phyloP scores from a whole-genome alignment of 2,797 vertebrate species.

The Acanthurus leucopareius region DNA sequence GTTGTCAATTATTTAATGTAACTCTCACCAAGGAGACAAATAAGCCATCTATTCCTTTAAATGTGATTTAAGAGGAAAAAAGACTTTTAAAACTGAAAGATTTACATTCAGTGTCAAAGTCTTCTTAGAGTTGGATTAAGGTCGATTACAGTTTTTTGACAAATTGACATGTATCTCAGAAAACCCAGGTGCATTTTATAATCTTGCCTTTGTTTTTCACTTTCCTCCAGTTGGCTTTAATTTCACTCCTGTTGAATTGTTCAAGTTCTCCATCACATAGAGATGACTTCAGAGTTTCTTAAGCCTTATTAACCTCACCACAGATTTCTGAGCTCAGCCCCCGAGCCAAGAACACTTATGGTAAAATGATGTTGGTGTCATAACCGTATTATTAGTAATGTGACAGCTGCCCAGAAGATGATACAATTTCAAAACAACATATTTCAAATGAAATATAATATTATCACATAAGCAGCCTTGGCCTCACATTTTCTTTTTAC shows the following conservation, averaged over 20 bases:
- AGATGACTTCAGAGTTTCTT: conserved; percentile 27
- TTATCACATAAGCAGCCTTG: neutral
- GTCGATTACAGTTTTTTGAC: neutral
- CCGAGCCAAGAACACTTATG: conserved; percentile 23
- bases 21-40: no score
- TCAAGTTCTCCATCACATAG: conserved; percentile 21
- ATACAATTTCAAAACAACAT: neutral
- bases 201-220: conserved; percentile 24
- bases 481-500: neutral
- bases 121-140: neutral
- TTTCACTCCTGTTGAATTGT: conserved; percentile 12
- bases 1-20: neutral
- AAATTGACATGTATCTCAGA: neutral
- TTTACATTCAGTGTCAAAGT: neutral
- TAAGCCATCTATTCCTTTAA: neutral
- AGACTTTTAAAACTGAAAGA: neutral
- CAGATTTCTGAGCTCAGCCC: conserved; percentile 1
- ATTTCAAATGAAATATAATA: neutral
- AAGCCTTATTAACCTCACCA: conserved; percentile 17
- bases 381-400: conserved; percentile 19
- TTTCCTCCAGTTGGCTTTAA: conserved; percentile 17
- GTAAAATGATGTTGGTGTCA: conserved; percentile 24
- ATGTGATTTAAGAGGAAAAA: no score
- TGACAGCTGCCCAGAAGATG: conserved; percentile 2
- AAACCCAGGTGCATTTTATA: conserved; percentile 10